phyloP scores from a whole-genome alignment of 1,140 invertebrate species.

The Pentalonia nigronervosa region DNA sequence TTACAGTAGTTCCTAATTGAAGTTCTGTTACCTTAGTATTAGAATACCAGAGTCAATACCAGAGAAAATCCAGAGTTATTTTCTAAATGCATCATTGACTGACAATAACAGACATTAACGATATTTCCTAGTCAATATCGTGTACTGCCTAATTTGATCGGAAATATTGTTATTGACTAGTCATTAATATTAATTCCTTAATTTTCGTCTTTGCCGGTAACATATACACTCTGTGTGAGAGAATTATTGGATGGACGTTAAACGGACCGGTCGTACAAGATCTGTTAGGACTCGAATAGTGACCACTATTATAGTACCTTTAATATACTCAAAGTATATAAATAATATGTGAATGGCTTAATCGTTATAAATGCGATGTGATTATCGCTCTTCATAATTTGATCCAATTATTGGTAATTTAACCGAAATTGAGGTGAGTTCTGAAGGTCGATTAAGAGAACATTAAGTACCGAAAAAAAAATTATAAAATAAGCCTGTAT shows the following conservation, averaged over 20 bases:
- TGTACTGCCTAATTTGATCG: too few relatives aligned
- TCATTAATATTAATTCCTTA: too few relatives aligned
- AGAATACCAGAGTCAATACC: too few relatives aligned
- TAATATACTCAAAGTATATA: neutral
- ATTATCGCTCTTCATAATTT: slow-evolving; percentile 12
- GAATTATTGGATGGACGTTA: neutral
- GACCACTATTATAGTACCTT: neutral
- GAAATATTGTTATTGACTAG: too few relatives aligned
- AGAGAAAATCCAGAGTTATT: too few relatives aligned
- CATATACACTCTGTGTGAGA: neutral
- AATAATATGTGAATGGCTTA: neutral
- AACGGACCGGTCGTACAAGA: neutral
- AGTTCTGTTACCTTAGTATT: too few relatives aligned
- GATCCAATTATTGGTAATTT: neutral
- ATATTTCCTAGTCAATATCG: too few relatives aligned
- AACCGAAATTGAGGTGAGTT: neutral
- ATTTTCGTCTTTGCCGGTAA: too few relatives aligned
- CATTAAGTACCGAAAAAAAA: neutral
- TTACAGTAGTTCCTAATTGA: too few relatives aligned
- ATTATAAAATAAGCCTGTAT: neutral
- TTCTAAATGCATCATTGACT: too few relatives aligned
- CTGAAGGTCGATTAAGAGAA: neutral
- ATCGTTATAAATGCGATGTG: neutral
- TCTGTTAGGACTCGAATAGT: neutral
- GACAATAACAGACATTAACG: too few relatives aligned